Conservation (phyloP, 2,797 vertebrate genomes). For the Liparis tanakae region DNA sequence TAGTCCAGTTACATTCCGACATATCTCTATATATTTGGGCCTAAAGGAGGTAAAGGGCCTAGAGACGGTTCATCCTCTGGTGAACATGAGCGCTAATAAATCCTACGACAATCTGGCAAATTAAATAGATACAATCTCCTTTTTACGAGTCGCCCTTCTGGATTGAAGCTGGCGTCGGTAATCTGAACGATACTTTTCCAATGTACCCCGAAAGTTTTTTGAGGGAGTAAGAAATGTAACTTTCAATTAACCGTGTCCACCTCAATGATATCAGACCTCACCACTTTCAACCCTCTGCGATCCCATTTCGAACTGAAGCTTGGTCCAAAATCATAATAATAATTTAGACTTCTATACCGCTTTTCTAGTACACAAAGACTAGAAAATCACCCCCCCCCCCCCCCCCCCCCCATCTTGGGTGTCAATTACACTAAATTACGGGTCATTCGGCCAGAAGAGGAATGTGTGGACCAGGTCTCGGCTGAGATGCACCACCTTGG, state of each 20-base stretch:
- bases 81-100: background rate
- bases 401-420: too few species aligned
- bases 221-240: background rate
- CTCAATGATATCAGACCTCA: background rate
- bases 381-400: too few species aligned
- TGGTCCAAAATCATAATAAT: background rate
- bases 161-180: background rate
- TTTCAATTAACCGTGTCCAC: background rate
- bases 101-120: background rate
- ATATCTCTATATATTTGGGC: background rate
- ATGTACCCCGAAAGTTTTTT: background rate
- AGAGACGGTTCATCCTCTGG: background rate
- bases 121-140: background rate
- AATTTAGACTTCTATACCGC: too few species aligned
- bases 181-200: background rate
- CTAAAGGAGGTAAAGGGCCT: background rate
- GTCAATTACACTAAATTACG: background rate
- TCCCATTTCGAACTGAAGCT: background rate
- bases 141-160: background rate
- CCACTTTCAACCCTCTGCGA: background rate
- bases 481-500: background rate
- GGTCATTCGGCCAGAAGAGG: background rate
- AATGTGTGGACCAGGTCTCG: background rate
- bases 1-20: background rate
- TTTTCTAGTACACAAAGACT: too few species aligned